Evolutionary conservation across 2,888 invertebrate species (phyloP).

Genomic region (Lamellibrachia columna): DNA sequence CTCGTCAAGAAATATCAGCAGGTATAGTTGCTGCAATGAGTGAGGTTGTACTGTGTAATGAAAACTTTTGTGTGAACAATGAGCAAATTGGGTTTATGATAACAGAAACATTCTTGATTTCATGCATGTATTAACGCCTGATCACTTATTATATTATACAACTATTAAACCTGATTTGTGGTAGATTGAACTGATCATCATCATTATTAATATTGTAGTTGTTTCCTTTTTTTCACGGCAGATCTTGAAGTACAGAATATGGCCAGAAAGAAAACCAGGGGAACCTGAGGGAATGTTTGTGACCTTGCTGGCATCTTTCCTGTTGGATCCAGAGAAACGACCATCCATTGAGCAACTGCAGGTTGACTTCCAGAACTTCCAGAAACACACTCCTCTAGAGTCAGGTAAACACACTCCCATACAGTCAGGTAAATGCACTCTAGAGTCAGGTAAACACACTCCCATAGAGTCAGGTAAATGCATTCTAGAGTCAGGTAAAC

Average conservation of each 20-base stretch:
- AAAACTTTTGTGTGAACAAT: no score
- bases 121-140: no score
- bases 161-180: neutral
- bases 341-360: neutral
- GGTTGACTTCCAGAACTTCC: neutral
- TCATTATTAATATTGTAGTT: neutral
- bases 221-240: neutral
- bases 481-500: no score
- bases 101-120: no score
- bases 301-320: neutral
- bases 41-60: neutral
- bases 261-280: neutral
- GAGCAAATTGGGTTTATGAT: no score
- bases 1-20: neutral
- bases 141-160: no score
- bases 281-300: neutral
- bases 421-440: no score
- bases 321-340: neutral
- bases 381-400: neutral
- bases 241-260: slow-evolving; percentile 3
- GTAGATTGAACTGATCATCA: neutral
- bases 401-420: neutral
- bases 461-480: no score
- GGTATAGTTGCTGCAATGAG: neutral
- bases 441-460: no score